Evolutionary conservation across 35 echinoderm and acorn worm species (phyloP), one percentile per base, ranked within the genome.

Genomic region (Ophiothrix spiculata): DNA sequence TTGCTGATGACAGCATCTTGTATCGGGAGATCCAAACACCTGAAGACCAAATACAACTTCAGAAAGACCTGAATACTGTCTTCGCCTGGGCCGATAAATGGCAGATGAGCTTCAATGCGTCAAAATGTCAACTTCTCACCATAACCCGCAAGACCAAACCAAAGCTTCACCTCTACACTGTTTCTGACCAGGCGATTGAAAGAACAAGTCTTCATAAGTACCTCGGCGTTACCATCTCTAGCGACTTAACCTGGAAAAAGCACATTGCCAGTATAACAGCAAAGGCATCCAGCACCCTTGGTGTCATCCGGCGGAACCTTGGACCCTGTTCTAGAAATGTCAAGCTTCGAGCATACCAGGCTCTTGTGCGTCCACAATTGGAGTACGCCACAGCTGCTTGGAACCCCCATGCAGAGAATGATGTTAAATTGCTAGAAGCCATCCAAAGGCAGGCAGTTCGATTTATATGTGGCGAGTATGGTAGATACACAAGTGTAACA

Each of bases 31-130:
- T n/a, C n/a, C n/a, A n/a, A n/a, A n/a, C n/a, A n/a, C n/a, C n/a
- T n/a, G n/a, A n/a, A n/a, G n/a, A n/a, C n/a, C n/a, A n/a, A n/a
- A n/a, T n/a, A n/a, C n/a, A n/a, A n/a, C n/a, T n/a, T 11, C 81
- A 90, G 40, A n/a, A n/a, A n/a, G n/a, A n/a, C n/a, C n/a, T n/a
- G n/a, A n/a, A n/a, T n/a, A n/a, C n/a, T n/a, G 80, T 90, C 0
- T 87, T 77, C 1, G 32, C 46, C 1, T 90, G 88, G 88, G 80
- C 88, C 15, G 37, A 77, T 32, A 86, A 33, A 21, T 90, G 88
- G 88, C 80, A 77, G 69, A 90, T 90, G 88, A 90, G 88, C 42
- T 90, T 90, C 35, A 90, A 84, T 78, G 82, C 63, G 31, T 89
- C 79, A 3, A 89, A 89, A 38, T 92, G 90, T 36, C 79, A 79